Evolutionary conservation across 2,888 invertebrate species (phyloP).

Genomic region (Pandemis heparana): DNA sequence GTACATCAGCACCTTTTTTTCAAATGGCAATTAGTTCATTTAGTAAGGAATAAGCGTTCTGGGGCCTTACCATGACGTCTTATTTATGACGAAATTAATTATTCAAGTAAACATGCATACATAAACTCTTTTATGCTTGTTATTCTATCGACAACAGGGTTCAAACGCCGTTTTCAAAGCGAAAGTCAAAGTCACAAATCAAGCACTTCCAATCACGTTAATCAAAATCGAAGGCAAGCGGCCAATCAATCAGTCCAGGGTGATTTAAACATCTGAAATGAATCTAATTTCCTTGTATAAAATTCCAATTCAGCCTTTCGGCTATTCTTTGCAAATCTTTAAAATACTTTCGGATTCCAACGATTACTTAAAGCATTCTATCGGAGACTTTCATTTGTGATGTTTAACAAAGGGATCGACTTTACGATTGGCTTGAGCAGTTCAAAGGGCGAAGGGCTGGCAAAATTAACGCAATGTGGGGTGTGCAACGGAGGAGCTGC

Average conservation of each 20-base stretch:
- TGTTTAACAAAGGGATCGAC: slow-evolving; percentile 83
- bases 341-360: slow-evolving; percentile 79
- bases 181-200: slow-evolving; percentile 43
- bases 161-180: slow-evolving; percentile 44
- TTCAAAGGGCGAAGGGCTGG: slow-evolving; percentile 79
- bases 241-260: slow-evolving; percentile 54
- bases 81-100: too few relatives aligned
- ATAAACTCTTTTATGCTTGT: not conserved
- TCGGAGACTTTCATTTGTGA: slow-evolving; percentile 81
- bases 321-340: slow-evolving; percentile 67
- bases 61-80: too few relatives aligned
- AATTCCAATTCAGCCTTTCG: slow-evolving; percentile 63
- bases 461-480: slow-evolving; percentile 79
- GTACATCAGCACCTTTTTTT: too few relatives aligned
- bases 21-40: too few relatives aligned
- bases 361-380: slow-evolving; percentile 83
- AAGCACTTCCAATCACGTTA: slow-evolving; percentile 44
- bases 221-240: slow-evolving; percentile 42
- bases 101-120: not conserved
- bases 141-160: not conserved
- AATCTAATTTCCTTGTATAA: slow-evolving; percentile 52
- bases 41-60: too few relatives aligned
- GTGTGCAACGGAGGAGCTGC: slow-evolving; percentile 76
- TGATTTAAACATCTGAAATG: slow-evolving; percentile 47
- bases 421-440: slow-evolving; percentile 83